Percentiles rank a stretch among this genome's conserved stretches.
phyloP scores from a whole-genome alignment of 2,888 invertebrate genomes.

The Biston betularia region DNA sequence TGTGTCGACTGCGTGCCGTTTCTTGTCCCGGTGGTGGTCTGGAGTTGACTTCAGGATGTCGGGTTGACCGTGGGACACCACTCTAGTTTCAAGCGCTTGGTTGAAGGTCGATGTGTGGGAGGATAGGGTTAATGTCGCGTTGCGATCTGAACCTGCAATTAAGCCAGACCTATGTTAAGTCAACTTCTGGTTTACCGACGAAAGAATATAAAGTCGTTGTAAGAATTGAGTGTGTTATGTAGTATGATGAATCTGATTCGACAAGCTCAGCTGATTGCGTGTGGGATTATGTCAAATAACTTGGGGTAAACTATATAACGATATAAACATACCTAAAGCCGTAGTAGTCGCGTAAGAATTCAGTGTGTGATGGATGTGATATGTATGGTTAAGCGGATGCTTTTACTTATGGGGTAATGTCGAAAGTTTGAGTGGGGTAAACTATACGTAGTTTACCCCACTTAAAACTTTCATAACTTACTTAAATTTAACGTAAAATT shows the following conservation, averaged over 20 bases:
- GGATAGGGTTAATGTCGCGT: slow-evolving; percentile 71
- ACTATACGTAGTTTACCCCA: slow-evolving; percentile 77
- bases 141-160: slow-evolving; percentile 65
- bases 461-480: too few species aligned
- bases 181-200: too few species aligned
- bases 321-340: too few species aligned
- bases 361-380: too few species aligned
- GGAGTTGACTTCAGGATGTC: slow-evolving; percentile 95
- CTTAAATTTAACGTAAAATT: slow-evolving; percentile 1
- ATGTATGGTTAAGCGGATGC: too few species aligned
- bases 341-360: slow-evolving; percentile 67
- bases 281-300: slow-evolving; percentile 75
- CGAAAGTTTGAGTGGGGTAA: slow-evolving; percentile 79
- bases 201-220: slow-evolving; percentile 56
- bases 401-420: too few species aligned
- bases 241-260: slow-evolving; percentile 68
- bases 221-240: slow-evolving; percentile 87
- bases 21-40: slow-evolving; percentile 89
- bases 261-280: slow-evolving; percentile 59
- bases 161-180: background rate
- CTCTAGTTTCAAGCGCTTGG: slow-evolving; percentile 62
- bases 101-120: slow-evolving; percentile 74
- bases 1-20: slow-evolving; percentile 74
- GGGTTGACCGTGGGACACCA: slow-evolving; percentile 88
- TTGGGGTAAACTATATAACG: slow-evolving; percentile 74